Evolutionary conservation across 2,113 vertebrate genomes (phyloP).

Genomic region (Stigmatopora argus): DNA sequence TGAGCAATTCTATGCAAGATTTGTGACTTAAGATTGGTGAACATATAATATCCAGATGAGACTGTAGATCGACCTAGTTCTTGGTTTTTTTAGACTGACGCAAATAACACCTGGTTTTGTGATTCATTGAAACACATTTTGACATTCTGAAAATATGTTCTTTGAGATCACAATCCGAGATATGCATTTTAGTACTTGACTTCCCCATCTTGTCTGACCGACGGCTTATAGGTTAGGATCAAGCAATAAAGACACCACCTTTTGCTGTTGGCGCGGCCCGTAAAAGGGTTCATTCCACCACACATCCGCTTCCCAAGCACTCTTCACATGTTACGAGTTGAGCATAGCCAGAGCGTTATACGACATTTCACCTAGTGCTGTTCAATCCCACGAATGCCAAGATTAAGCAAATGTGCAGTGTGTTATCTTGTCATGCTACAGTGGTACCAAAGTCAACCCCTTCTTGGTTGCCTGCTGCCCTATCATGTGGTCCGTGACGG

Average conservation of each 20-base stretch:
- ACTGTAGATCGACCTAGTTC: no score
- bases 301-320: slow-evolving; percentile 4
- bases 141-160: background rate
- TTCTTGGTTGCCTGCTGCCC: slow-evolving; percentile 30
- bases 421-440: slow-evolving; percentile 54
- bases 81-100: background rate
- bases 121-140: background rate
- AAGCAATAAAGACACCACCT: slow-evolving; percentile 5
- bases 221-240: background rate
- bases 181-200: background rate
- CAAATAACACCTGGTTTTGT: background rate
- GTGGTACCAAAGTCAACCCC: slow-evolving; percentile 40
- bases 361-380: slow-evolving; percentile 1
- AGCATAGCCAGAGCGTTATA: slow-evolving; percentile 8
- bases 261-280: background rate
- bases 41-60: no score
- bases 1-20: no score
- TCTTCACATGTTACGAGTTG: slow-evolving; percentile 7
- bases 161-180: background rate
- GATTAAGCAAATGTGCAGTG: slow-evolving; percentile 53
- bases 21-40: no score
- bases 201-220: background rate
- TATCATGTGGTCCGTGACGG: slow-evolving; percentile 25
- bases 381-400: slow-evolving; percentile 31
- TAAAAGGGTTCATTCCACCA: background rate